These are phyloP conservation scores for Plectrocnemia conspersa DNA, from an alignment of 1,140 invertebrate genomes.

Conservation along the genomic window DNA sequence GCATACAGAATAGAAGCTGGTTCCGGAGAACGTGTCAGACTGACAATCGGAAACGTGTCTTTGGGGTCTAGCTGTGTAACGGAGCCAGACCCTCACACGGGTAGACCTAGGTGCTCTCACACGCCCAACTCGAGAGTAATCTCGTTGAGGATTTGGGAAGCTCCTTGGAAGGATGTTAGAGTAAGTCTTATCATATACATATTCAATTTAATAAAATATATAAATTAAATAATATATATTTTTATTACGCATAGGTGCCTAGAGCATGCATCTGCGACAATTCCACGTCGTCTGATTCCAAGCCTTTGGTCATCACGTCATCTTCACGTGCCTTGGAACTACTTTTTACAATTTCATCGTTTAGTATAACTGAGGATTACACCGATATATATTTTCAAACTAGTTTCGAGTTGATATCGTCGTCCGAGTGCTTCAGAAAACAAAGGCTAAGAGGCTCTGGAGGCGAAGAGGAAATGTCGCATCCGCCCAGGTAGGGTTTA, in stretches of 20 bases:
- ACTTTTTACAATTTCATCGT: slow-evolving; percentile 50
- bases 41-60: slow-evolving; percentile 67
- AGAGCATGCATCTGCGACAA: slow-evolving; percentile 69
- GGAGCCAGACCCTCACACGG: slow-evolving; percentile 66
- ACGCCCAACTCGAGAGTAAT: slow-evolving; percentile 38
- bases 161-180: slow-evolving; percentile 33
- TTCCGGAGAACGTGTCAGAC: slow-evolving; percentile 57
- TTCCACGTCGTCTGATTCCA: slow-evolving; percentile 44
- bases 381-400: slow-evolving; percentile 64
- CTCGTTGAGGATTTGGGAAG: slow-evolving; percentile 31
- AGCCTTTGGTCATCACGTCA: slow-evolving; percentile 55
- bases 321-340: slow-evolving; percentile 56
- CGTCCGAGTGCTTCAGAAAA: slow-evolving; percentile 56
- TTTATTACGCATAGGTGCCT: slow-evolving; percentile 43
- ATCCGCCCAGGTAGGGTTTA: slow-evolving; percentile 51
- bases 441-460: slow-evolving; percentile 60
- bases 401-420: slow-evolving; percentile 58
- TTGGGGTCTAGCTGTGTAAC: slow-evolving; percentile 67
- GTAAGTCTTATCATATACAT: slow-evolving; percentile 12
- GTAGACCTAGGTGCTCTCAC: slow-evolving; percentile 50
- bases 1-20: slow-evolving; percentile 68
- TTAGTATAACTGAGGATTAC: slow-evolving; percentile 60
- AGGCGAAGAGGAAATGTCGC: slow-evolving; percentile 54
- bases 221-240: not conserved
- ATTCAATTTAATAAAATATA: not conserved